Percentiles rank a stretch among this genome's conserved stretches.
phyloP scores from a whole-genome alignment of 2,113 vertebrate genomes.

The Bolborhynchus lineola region DNA sequence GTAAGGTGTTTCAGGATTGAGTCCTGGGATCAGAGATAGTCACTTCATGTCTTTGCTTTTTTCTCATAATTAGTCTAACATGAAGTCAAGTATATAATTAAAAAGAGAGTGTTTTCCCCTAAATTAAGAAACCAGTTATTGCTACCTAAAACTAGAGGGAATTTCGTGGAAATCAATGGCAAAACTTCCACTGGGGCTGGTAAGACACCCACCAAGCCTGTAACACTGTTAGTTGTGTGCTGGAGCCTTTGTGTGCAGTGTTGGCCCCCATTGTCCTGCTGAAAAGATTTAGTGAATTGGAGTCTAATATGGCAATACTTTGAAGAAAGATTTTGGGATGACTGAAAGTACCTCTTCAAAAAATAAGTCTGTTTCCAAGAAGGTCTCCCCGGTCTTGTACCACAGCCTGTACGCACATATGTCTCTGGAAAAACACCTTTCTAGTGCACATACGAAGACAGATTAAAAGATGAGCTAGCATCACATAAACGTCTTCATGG shows the following conservation, averaged over 20 bases:
- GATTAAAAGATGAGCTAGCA: not conserved
- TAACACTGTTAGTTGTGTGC: not conserved
- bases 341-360: not conserved
- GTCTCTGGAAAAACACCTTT: not conserved
- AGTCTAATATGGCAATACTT: not conserved
- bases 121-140: not conserved
- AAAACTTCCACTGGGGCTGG: not conserved
- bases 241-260: not conserved
- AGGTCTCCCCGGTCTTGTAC: not conserved
- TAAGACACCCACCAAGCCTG: not conserved
- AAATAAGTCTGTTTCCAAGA: not conserved
- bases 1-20: not conserved
- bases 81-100: not conserved
- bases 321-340: not conserved
- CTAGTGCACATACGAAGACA: not conserved
- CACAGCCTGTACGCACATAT: accelerated
- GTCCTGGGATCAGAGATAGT: not conserved
- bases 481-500: not conserved
- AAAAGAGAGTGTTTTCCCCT: not conserved
- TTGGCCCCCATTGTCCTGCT: not conserved
- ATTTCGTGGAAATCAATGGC: not conserved
- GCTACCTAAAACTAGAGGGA: not conserved
- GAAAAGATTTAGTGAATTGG: not conserved
- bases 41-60: not conserved
- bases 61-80: not conserved